Base-by-base conservation (phyloP, 2,797 vertebrate species). In the Alcedo quadribrachys region DNA sequence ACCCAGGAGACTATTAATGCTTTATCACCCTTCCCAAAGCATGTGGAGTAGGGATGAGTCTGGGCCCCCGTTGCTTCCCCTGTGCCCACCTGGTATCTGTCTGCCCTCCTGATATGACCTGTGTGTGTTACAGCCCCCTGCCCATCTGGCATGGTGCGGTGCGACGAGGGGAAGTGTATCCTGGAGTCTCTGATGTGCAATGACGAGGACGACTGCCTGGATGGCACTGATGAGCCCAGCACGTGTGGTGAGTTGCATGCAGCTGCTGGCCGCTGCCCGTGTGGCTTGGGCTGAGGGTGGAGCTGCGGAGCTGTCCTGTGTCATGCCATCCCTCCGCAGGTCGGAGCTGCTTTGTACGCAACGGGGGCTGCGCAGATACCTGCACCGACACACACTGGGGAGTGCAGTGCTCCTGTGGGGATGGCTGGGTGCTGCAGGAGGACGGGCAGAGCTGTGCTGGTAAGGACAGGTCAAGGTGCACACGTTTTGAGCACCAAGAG, bases 221-320 rank as follows among this genome's bases (percentile, higher is more conserved):
- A 99, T 12, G 97, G 98, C 37, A 98, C 98, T 0, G 98, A 99
- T 21, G 99, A 99, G 81, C 98, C 98, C 6, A 45, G 90, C 27
- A 98, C 98, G 0, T 99, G 99, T 3, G 98, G 98, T 98, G 91
- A 81, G 79, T 54, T 9, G 12, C 0, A 0, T 1, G 8, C 0
- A n/a, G 65, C 22, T 79, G 50, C 54, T 32, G 46, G 37, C 48
- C 33, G 2, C 43, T 32, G 30, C 27, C 48, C 0, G 0, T 3
- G 32, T 28, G 62, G 27, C 25, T 71, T 24, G 37, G 28, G 8
- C 40, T 2, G 0, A 2, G 8, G 6, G 15, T 50, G 17, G 16
- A 63, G 14, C 42, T 1, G 5, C 19, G 35, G 46, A 51, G 40
- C 16, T 12, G 8, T 67, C 45, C 45, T 14, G 13, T 2, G 1